phyloP scores from a whole-genome alignment of 2,888 invertebrate species.

The Caenorhabditis afra region DNA sequence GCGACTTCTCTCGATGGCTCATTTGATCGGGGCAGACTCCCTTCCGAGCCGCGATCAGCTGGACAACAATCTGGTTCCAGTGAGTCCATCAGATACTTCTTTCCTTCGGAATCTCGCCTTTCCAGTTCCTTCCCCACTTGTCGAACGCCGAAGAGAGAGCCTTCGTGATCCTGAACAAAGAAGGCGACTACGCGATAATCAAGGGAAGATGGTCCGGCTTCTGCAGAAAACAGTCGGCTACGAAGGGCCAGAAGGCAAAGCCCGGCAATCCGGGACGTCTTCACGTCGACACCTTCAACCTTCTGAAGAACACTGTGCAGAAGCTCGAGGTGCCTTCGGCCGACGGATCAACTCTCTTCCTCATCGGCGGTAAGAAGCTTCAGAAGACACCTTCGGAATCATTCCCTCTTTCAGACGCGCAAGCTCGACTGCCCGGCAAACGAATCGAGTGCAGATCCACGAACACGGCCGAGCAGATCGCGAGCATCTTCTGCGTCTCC shows the following conservation, averaged over 20 bases:
- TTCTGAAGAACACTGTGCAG: constrained; percentile 80
- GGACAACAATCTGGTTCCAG: constrained; percentile 77
- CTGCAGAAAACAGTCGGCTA: constrained; percentile 72
- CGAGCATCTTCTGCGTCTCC: constrained; percentile 82
- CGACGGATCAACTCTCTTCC: constrained; percentile 78
- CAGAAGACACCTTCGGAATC: no score
- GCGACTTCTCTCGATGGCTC: constrained; percentile 82
- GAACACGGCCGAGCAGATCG: constrained; percentile 82
- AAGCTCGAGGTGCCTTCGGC: constrained; percentile 80
- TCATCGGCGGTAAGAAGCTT: constrained; percentile 75
- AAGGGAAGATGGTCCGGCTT: constrained; percentile 82
- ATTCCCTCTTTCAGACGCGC: constrained; percentile 78
- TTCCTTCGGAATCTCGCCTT: constrained; percentile 43
- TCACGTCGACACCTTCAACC: constrained; percentile 79
- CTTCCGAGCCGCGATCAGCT: constrained; percentile 81
- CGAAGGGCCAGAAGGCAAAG: constrained; percentile 70
- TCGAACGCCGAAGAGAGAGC: constrained; percentile 82
- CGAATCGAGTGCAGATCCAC: constrained; percentile 79
- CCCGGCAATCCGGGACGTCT: constrained; percentile 78
- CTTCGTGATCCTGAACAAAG: constrained; percentile 82
- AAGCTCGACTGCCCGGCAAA: constrained; percentile 79
- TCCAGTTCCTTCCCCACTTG: constrained; percentile 81
- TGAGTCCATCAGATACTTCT: neutral
- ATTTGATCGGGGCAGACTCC: constrained; percentile 82
- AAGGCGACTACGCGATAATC: constrained; percentile 82